A percentile compares a stretch with the other conserved stretches of the same genome.
Evolutionary conservation across 1,140 invertebrate species (phyloP).

Genomic region (Heliconius himera): DNA sequence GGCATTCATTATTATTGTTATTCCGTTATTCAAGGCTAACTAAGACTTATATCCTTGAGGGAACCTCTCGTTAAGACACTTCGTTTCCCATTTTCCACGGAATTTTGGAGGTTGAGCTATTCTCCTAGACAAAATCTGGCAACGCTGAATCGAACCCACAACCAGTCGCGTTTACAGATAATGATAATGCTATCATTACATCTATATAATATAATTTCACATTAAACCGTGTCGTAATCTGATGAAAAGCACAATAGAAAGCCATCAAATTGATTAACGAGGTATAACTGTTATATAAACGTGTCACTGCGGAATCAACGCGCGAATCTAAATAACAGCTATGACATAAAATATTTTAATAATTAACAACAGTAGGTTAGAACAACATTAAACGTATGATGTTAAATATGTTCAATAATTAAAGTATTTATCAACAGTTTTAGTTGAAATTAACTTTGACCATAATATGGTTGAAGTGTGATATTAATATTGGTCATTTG

Average conservation of each 20-base stretch:
- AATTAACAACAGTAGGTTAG: background rate
- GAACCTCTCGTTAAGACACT: background rate
- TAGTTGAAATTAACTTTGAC: constrained; percentile 3
- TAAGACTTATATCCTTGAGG: background rate
- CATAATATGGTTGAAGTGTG: background rate
- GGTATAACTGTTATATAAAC: background rate
- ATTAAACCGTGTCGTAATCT: background rate
- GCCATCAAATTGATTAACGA: constrained; percentile 10
- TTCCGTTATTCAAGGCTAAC: too few relatives aligned
- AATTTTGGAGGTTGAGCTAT: background rate
- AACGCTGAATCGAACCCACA: too few relatives aligned
- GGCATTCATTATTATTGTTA: too few relatives aligned
- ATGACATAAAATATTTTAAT: background rate
- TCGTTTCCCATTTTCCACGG: background rate
- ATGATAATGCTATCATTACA: background rate
- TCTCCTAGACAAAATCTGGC: constrained; percentile 1
- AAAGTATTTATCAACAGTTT: background rate
- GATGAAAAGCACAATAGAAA: background rate
- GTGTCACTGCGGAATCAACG: background rate
- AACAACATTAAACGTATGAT: background rate
- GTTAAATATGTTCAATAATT: background rate
- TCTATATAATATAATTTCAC: background rate
- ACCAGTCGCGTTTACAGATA: too few relatives aligned
- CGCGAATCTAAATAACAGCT: background rate
- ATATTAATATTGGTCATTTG: background rate